Evolutionary conservation across 2,113 vertebrate species (phyloP).

Genomic region (Campylorhamphus procurvoides): DNA sequence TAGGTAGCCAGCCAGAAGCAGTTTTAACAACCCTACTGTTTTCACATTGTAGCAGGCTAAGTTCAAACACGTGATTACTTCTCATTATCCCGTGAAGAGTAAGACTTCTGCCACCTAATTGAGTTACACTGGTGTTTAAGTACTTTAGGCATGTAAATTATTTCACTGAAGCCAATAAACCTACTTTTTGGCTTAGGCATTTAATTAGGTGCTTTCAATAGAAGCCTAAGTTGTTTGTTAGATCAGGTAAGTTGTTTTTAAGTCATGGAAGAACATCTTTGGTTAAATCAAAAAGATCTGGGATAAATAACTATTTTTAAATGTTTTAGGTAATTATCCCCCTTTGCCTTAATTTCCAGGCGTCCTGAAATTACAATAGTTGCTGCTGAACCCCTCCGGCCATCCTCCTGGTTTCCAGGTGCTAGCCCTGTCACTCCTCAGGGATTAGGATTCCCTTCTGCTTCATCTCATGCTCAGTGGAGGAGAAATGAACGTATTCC

Average conservation of each 20-base stretch:
- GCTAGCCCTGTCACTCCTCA: conserved; percentile 61
- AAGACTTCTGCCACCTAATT: neutral
- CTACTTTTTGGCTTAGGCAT: conserved; percentile 5
- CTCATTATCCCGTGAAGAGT: neutral
- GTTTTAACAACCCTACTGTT: neutral
- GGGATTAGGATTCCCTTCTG: conserved; percentile 75
- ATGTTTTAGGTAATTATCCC: neutral
- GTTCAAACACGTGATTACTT: neutral
- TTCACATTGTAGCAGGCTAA: neutral
- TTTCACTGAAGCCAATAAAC: conserved; percentile 23
- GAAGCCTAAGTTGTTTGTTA: neutral
- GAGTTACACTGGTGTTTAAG: conserved; percentile 8
- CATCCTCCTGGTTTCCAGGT: conserved; percentile 84
- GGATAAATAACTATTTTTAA: neutral
- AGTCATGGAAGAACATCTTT: neutral
- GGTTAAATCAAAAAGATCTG: neutral
- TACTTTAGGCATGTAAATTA: conserved; percentile 21
- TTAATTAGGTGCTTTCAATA: neutral
- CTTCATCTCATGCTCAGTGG: conserved; percentile 81
- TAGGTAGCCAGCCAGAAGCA: neutral
- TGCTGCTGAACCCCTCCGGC: conserved; percentile 85
- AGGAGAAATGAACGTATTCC: conserved; percentile 76
- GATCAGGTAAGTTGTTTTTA: neutral
- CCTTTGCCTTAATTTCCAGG: conserved; percentile 63
- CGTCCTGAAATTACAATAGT: conserved; percentile 91